Conservation (phyloP, 2,797 vertebrate species). For the Helicolenus hilgendorfi region DNA sequence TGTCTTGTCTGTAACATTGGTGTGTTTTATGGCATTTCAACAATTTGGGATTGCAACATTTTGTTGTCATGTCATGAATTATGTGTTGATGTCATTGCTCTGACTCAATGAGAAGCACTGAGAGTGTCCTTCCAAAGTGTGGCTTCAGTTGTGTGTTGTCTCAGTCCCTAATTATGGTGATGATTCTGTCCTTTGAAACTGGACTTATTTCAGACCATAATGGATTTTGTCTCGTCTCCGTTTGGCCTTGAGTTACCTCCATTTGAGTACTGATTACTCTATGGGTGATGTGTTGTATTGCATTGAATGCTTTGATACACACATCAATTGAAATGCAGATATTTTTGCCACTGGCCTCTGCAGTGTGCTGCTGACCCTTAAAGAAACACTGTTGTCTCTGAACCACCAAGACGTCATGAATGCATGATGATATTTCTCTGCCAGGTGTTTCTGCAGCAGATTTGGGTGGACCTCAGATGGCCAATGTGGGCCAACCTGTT, state of each 20-base stretch:
- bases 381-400: constrained; percentile 40
- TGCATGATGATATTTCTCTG: constrained; percentile 80
- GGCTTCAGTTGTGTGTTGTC: constrained; percentile 3
- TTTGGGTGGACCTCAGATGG: constrained; percentile 70
- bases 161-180: constrained; percentile 31
- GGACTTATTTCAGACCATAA: constrained; percentile 40
- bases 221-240: constrained; percentile 13
- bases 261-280: neutral
- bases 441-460: constrained; percentile 80
- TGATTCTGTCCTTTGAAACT: constrained; percentile 15
- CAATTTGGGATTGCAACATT: constrained; percentile 7
- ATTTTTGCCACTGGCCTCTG: constrained; percentile 1
- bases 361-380: constrained; percentile 22
- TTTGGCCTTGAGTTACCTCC: constrained; percentile 16
- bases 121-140: neutral
- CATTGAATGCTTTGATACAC: constrained; percentile 25
- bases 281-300: constrained; percentile 42
- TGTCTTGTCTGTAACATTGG: constrained; percentile 1
- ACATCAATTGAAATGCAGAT: neutral
- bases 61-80: constrained; percentile 16
- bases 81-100: neutral
- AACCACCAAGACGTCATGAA: constrained; percentile 53
- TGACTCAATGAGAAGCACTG: constrained; percentile 9
- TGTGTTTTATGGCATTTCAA: constrained; percentile 48
- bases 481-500: constrained; percentile 60